These are phyloP conservation scores for Alcedo atthis DNA, from an alignment of 2,797 vertebrate species.

Conservation along the genomic window DNA sequence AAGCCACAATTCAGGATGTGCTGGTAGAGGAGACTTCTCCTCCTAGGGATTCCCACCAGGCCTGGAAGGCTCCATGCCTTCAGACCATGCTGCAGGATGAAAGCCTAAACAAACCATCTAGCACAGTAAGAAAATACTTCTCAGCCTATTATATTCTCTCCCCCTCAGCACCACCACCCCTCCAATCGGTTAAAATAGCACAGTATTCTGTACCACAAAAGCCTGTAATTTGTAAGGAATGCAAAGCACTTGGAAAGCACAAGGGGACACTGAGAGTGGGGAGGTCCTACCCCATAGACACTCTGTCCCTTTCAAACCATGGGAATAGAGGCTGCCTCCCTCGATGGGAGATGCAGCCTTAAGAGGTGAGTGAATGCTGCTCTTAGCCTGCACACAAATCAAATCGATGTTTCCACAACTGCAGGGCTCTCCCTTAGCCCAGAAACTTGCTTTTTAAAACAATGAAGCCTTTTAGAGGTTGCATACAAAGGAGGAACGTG, in stretches of 20 bases:
- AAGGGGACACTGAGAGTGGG: conserved; percentile 15
- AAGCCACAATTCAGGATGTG: not conserved
- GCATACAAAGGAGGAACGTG: not conserved
- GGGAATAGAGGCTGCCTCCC: conserved; percentile 26
- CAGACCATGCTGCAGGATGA: not conserved
- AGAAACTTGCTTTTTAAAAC: conserved; percentile 1
- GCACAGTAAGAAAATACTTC: conserved; percentile 42
- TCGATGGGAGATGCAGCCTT: not conserved
- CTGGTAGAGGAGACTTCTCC: not conserved
- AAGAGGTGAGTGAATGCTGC: not conserved
- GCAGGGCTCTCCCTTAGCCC: not conserved
- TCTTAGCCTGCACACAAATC: not conserved
- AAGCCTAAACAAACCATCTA: conserved; percentile 34
- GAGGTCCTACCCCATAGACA: conserved; percentile 15
- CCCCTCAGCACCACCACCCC: conserved; percentile 5
- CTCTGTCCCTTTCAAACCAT: conserved; percentile 37
- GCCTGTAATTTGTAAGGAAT: conserved; percentile 65
- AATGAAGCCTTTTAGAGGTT: not conserved
- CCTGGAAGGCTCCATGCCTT: not conserved
- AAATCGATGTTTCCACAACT: conserved; percentile 21
- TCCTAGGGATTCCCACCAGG: not conserved
- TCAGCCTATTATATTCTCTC: conserved; percentile 16
- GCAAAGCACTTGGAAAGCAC: conserved; percentile 42
- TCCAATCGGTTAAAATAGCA: conserved; percentile 38
- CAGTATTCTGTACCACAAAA: conserved; percentile 36